Percentiles rank a stretch among this genome's conserved stretches.
Conservation (phyloP, 2,113 vertebrate species). For the Zosterops hypoxanthus region DNA sequence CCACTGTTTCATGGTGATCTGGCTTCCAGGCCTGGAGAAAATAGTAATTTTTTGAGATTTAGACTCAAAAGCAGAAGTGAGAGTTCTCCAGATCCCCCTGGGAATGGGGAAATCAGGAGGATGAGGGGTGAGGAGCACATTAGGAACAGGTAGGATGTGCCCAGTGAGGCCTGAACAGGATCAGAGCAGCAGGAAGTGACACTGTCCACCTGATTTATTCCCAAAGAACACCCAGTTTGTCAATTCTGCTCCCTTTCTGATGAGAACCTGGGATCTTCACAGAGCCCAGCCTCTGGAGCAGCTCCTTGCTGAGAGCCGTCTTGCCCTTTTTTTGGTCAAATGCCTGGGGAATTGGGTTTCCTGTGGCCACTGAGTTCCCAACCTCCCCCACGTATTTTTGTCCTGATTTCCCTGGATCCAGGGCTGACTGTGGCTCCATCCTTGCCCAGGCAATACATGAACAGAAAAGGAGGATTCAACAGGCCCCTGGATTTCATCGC, state of each 20-base stretch:
- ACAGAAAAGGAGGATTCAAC: slow-evolving; percentile 98
- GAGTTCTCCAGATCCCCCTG: not conserved
- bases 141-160: fast-evolving
- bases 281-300: not conserved
- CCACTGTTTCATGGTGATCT: not conserved
- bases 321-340: not conserved
- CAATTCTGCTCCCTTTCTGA: not conserved
- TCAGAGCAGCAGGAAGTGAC: fast-evolving
- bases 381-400: fast-evolving
- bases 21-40: fast-evolving
- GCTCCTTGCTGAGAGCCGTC: not conserved
- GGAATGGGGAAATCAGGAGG: fast-evolving
- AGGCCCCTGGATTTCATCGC: slow-evolving; percentile 98
- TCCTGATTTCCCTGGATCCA: fast-evolving
- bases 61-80: not conserved
- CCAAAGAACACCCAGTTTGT: not conserved
- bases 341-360: fast-evolving
- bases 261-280: not conserved
- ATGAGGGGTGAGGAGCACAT: fast-evolving
- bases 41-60: fast-evolving
- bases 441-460: slow-evolving; percentile 91
- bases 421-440: not conserved
- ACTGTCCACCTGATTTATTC: not conserved
- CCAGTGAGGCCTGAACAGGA: not conserved
- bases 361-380: fast-evolving